These are phyloP conservation scores for Gymnarchus niloticus DNA, from an alignment of 2,113 vertebrate species.

Conservation along the genomic window DNA sequence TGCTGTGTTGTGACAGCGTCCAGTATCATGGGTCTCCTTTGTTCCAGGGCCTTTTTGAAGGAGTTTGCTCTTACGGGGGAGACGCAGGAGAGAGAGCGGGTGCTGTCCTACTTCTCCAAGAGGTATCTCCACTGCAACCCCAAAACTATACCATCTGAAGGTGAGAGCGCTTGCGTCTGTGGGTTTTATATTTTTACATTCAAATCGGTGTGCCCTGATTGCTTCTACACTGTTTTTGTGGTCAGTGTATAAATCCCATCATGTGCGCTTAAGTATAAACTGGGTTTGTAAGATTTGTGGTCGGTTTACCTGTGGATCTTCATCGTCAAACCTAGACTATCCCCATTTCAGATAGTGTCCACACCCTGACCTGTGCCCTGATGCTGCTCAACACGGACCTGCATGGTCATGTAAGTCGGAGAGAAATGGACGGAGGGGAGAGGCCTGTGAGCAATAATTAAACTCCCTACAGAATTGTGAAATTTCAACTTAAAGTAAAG, in stretches of 20 bases:
- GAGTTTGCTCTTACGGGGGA: conserved; percentile 90
- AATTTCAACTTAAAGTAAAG: not conserved
- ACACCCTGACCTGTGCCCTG: conserved; percentile 68
- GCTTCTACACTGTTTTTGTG: not conserved
- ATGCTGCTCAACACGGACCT: conserved; percentile 81
- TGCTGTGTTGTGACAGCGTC: not conserved
- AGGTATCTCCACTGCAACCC: conserved; percentile 84
- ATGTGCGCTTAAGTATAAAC: no score
- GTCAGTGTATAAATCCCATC: no score
- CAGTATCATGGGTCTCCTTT: conserved; percentile 8
- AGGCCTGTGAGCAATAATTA: no score
- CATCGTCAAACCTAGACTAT: not conserved
- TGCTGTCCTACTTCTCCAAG: conserved; percentile 88
- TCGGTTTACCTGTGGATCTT: not conserved
- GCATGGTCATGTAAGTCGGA: conserved; percentile 74
- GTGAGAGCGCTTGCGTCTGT: conserved; percentile 53
- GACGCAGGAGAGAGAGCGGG: conserved; percentile 90
- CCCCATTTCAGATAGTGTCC: conserved; percentile 58
- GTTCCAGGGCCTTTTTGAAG: conserved; percentile 76
- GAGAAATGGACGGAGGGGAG: no score
- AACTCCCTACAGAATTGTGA: not conserved
- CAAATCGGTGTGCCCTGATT: not conserved
- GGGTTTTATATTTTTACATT: conserved; percentile 2
- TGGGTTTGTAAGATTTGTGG: not conserved
- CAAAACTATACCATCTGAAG: conserved; percentile 69